Evolutionary conservation across 64 coral and sea anemone species (phyloP), one percentile per base, ranked within the genome.

Genomic region (Porites australiensis): DNA sequence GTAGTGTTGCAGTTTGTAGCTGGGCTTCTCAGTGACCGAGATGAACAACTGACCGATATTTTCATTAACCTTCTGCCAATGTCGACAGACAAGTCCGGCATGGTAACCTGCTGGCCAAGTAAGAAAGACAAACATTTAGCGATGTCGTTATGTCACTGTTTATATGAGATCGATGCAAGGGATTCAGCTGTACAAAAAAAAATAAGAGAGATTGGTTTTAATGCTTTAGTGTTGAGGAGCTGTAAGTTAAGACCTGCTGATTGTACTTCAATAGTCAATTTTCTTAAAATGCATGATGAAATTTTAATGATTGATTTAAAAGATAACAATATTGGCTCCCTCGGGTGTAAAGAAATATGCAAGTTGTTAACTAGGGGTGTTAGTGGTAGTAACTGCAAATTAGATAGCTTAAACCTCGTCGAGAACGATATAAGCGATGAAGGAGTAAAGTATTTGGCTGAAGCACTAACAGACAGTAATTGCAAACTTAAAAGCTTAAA

Each of bases 1-100:
- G 3, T 77, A 22, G 93, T 95, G 10, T 74, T 86, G 45, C 88
- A 62, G 59, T 90, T 95, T 55, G 73, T 86, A 13, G 80, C 81
- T 44, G 93, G 93, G n/a, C 72, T 95, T 8, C 22, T 64, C 9
- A 5, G 12, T 4, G 71, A 81, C 5, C n/a, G 11, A 66, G 9
- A 70, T 71, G 58, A 43, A 12, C 51, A 2, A 74, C 21, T 16
- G 2, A 51, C 14, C 52, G 79, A 82, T 13, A 82, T 58, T 22
- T 22, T 82, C 19, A 82, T 47, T 13, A 19, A 82, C n/a, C 79
- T 75, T 75, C 44, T 75, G 7, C 72, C 72, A 4, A 47, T 47
- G 72, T 13, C 23, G 45, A 75, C 72, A 46, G 72, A 75, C 1
- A 2, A 2, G 20, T 1, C 5, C 55, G 9, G 1, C 6, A 27